These are phyloP conservation scores for Poecile montanus DNA, from an alignment of 2,797 vertebrate species.

Conservation along the genomic window DNA sequence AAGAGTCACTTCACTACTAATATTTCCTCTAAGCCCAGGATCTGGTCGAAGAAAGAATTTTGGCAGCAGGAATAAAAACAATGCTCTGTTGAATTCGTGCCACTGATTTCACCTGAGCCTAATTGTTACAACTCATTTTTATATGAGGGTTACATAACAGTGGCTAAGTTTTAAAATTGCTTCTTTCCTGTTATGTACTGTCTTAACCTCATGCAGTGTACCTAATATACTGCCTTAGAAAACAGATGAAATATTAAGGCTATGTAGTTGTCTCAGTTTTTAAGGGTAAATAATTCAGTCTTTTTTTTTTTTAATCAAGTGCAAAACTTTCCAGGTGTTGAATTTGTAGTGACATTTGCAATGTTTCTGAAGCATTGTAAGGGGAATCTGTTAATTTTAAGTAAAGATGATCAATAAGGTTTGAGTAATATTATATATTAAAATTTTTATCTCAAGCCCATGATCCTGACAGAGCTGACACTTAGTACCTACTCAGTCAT, in stretches of 20 bases:
- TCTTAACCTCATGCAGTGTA: neutral
- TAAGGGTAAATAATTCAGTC: neutral
- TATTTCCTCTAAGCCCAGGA: neutral
- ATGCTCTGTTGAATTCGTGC: neutral
- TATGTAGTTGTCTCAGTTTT: neutral
- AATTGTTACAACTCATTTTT: neutral
- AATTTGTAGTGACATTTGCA: neutral
- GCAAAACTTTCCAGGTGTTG: neutral
- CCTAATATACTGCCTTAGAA: neutral
- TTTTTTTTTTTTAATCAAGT: neutral
- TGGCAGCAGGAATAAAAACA: neutral
- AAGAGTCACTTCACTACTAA: neutral
- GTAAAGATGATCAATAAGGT: neutral
- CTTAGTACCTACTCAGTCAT: neutral
- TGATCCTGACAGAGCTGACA: neutral
- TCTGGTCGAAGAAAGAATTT: neutral
- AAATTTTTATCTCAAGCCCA: neutral
- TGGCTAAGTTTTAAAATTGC: neutral
- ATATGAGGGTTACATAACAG: neutral
- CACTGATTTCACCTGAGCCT: neutral
- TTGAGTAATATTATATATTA: slow-evolving; percentile 24
- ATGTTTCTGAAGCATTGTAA: neutral
- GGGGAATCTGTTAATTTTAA: slow-evolving; percentile 3
- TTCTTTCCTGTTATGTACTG: neutral
- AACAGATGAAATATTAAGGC: slow-evolving; percentile 7